Evolutionary conservation across 2,888 invertebrate genomes (phyloP), one percentile per base, ranked within the genome.

Genomic region (Pristionchus fissidentatus): DNA sequence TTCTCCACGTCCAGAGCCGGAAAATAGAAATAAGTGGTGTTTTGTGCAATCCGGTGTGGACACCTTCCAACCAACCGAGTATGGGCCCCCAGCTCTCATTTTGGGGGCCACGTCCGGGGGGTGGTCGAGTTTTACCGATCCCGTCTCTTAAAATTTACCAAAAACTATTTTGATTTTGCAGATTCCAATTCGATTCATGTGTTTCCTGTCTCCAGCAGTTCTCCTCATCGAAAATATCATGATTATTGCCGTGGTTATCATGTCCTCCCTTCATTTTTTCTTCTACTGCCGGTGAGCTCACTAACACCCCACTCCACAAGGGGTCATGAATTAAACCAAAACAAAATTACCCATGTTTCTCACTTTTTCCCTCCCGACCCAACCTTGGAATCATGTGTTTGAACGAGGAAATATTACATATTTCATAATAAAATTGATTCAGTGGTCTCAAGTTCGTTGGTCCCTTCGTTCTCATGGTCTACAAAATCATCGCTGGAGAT

Each of bases 391-490:
- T n/a, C n/a, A n/a, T n/a, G n/a, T n/a, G n/a, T n/a, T n/a, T n/a
- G n/a, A n/a, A n/a, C n/a, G 73, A 52, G 26, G 1, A 29, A 8
- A 29, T n/a, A 78, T 19, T 22, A 3, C 38, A 19, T 55, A 19
- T 55, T 55, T 55, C 15, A 55, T 55, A 55, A 55, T 55, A 57
- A 10, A n/a, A 32, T n/a, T 38, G n/a, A 46, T 87, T 60, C 93
- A 97, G 98, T 91, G 98, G 97, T 22, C 97, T 98, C 93, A 97
- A 97, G 93, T 97, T 97, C 0, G 97, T 98, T 1, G 98, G 98
- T 1, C 98, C 98, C 0, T 98, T 98, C 95, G 98, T 98, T n/a
- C 97, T 98, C 88, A 98, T 98, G 98, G 97, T 98, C 89, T 98
- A 98, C 93, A 95, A 97, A 87, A 98, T 98, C 97, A 96, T 98